phyloP scores from a whole-genome alignment of 2,797 vertebrate species.

The Trichosurus vulpecula region DNA sequence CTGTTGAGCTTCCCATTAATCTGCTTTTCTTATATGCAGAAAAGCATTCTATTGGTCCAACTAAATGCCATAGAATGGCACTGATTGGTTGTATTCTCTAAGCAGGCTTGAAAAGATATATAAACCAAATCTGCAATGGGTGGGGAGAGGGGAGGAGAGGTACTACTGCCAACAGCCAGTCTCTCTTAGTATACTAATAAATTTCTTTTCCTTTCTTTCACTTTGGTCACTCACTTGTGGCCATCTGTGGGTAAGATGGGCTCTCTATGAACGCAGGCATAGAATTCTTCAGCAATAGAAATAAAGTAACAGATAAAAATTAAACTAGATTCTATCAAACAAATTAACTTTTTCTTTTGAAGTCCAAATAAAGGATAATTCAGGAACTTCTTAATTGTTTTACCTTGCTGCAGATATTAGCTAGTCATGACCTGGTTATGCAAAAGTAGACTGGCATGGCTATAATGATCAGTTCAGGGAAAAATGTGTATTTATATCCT shows the following conservation, averaged over 20 bases:
- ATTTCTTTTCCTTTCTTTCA: not conserved
- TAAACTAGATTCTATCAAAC: not conserved
- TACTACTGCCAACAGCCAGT: not conserved
- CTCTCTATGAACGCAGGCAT: not conserved
- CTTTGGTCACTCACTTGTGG: not conserved
- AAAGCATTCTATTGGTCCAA: not conserved
- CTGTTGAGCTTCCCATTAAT: not conserved
- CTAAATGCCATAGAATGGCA: not conserved
- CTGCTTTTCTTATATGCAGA: not conserved
- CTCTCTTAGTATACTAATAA: not conserved
- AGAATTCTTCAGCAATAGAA: not conserved
- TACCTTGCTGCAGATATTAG: slow-evolving; percentile 4
- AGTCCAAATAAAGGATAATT: slow-evolving; percentile 19
- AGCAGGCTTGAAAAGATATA: not conserved
- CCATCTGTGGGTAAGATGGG: not conserved
- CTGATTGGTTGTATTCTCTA: not conserved
- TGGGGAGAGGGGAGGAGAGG: not conserved
- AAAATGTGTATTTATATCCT: not conserved
- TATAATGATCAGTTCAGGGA: not conserved
- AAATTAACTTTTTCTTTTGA: not conserved
- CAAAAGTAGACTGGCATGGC: not conserved
- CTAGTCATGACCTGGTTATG: not conserved
- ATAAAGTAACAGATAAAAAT: not conserved
- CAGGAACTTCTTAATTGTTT: not conserved
- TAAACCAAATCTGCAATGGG: not conserved